Evolutionary conservation across 2,888 invertebrate species (phyloP), one percentile per base, ranked within the genome.

Genomic region (Oscheius onirici): DNA sequence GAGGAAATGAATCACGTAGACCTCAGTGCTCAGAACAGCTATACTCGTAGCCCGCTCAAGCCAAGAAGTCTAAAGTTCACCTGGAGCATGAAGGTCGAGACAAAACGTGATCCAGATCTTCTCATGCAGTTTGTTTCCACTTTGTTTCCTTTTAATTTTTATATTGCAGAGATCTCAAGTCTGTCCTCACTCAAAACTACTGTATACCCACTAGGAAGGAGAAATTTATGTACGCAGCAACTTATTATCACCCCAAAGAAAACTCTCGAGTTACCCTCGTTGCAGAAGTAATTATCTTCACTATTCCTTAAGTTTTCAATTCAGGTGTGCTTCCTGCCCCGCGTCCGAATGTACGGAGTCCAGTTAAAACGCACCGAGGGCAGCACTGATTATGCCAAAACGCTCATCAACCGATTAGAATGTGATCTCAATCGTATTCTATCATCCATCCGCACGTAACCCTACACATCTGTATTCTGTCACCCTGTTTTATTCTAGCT

Each of bases 341-440:
- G 55, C 28, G 26, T 26, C 20, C 20, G 28, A 13, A 24, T n/a
- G 22, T 55, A 55, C 28, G 55, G 55, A 11, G 55, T 55, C 28
- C 55, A 55, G 26, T 26, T 55, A 28, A 55, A 55, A 55, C 55
- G 55, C 13, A 20, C 28, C n/a, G 55, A 55, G n/a, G 55, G 55
- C 13, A 55, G 17, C 13, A 55, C 10, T 2, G 55, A 55, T 3
- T 26, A 15, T 3, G 24, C 55, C 24, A 55, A 55, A 17, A 26
- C 22, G 17, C 13, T 55, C 13, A 55, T 55, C 11, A 26, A 55
- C 20, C 20, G 24, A 51, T 24, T 51, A 51, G 51, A 51, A 17
- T 17, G 24, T 17, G 51, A 51, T 17, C n/a, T 51, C 11, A 51
- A 22, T 17, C 51, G 20, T 17, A 51, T 24, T 20, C 34, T 34